Base-by-base conservation (phyloP, 2,797 vertebrate species). In the Mormyrus hasselquistii region DNA sequence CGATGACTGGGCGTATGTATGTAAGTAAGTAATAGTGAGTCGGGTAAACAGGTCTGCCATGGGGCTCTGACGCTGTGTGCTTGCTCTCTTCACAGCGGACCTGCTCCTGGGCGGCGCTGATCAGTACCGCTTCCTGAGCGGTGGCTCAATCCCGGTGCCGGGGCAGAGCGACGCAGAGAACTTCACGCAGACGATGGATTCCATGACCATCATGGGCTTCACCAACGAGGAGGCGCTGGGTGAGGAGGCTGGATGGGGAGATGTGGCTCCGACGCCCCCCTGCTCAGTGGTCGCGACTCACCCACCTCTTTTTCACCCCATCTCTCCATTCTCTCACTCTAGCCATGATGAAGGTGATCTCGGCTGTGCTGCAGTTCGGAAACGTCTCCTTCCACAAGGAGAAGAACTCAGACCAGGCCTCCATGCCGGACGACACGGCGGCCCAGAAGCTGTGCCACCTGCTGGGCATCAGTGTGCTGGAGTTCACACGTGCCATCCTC, bases 371-470 rank as follows among this genome's bases (percentile, higher is more conserved):
- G 86, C 98, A 98, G 94, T 98, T 98, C 49, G 97, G 98, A 29
- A 98, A 98, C 92, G 95, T 98, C 65, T 92, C 94, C 62, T 97
- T 98, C 92, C 95, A 94, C 84, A 97, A 96, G 87, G 97, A 98
- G 90, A 96, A 98, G 89, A 97, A 97, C 92, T 96, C 97, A 0
- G 98, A 98, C 89, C 97, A 98, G 92, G 97, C 97, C 10, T 97
- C 97, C 3, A 98, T 98, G 98, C 97, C 98, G 0, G 97, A 98
- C 87, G 97, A 98, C 95, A 98, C 97, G 90, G 97, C 98, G 55
- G 97, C 98, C 2, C 98, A 98, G 95, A 98, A 98, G 92, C 95
- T 98, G 76, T 97, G 96, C 93, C 97, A 97, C 91, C 96, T 98
- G 79, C 94, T 98, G 93, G 97, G 97, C 85, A 95, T 98, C 88